Conservation (phyloP, 2,113 vertebrate species). For the Daboia siamensis region DNA sequence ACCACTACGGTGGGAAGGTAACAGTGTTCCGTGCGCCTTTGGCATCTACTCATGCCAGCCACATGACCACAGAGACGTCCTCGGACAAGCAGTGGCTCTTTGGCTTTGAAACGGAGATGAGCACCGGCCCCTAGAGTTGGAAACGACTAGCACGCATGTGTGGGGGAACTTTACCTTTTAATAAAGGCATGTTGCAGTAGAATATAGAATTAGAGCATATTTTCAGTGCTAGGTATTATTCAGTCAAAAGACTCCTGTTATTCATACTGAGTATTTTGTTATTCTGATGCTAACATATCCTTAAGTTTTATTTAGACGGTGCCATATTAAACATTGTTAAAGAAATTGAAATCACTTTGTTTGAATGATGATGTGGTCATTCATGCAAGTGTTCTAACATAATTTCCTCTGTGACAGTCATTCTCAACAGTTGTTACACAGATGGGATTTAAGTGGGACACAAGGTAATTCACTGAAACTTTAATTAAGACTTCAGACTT, state of each 20-base stretch:
- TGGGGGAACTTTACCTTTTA: neutral
- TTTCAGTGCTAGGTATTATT: neutral
- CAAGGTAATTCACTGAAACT: neutral
- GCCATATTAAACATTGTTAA: neutral
- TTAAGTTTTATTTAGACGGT: constrained; percentile 7
- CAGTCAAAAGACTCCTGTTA: constrained; percentile 9
- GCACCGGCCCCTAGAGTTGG: no score
- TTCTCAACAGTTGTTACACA: neutral
- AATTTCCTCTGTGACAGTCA: neutral
- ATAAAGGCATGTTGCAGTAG: neutral
- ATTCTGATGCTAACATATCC: constrained; percentile 22
- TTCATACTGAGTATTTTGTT: neutral
- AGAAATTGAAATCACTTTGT: neutral
- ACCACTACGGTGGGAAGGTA: no score
- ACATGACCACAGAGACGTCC: no score
- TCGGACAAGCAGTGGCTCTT: no score
- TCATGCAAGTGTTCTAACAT: neutral
- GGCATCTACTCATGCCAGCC: no score
- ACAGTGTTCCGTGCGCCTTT: no score
- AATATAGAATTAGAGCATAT: constrained; percentile 9
- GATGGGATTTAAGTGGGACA: neutral
- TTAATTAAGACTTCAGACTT: neutral
- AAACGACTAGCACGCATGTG: no score
- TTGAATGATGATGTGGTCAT: neutral
- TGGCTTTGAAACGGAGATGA: no score